A percentile compares a stretch with the other conserved stretches of the same genome.
phyloP scores from a whole-genome alignment of 2,113 vertebrate species.

The Pithys albifrons region DNA sequence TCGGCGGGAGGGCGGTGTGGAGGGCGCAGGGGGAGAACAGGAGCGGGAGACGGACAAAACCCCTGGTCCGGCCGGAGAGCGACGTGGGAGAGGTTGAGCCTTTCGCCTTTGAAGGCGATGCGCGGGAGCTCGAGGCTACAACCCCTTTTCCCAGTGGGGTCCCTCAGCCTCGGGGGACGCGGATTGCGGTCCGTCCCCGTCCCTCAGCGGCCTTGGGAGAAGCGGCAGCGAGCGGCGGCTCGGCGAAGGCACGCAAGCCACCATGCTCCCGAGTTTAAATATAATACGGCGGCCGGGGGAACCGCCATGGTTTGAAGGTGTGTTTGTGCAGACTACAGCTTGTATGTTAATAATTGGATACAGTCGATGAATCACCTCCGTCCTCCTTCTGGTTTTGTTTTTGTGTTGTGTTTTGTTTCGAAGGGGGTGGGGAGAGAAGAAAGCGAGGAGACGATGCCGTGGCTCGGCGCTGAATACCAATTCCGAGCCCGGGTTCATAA shows the following conservation, averaged over 20 bases:
- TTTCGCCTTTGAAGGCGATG: neutral
- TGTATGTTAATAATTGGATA: conserved; percentile 80
- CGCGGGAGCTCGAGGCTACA: neutral
- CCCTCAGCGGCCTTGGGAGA: conserved; percentile 39
- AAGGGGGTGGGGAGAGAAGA: conserved; percentile 41
- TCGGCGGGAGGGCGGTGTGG: neutral
- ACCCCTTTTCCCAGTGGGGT: neutral
- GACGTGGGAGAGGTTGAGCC: neutral
- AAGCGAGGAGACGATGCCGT: conserved; percentile 30
- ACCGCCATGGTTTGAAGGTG: conserved; percentile 76
- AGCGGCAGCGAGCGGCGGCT: conserved; percentile 59
- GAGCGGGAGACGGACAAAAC: neutral
- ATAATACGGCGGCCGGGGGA: conserved; percentile 60
- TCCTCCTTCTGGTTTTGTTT: conserved; percentile 63
- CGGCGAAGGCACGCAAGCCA: conserved; percentile 43
- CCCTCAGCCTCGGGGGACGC: neutral
- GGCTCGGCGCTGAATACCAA: conserved; percentile 52
- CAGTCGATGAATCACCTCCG: conserved; percentile 70
- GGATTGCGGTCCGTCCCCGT: neutral
- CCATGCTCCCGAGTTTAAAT: conserved; percentile 65
- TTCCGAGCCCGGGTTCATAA: conserved; percentile 22
- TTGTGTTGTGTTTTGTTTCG: conserved; percentile 60
- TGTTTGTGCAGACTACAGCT: conserved; percentile 75
- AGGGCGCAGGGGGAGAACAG: neutral
- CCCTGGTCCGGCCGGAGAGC: neutral